These are phyloP conservation scores for Parambassis ranga DNA, from an alignment of 2,797 vertebrate genomes.

Conservation along the genomic window DNA sequence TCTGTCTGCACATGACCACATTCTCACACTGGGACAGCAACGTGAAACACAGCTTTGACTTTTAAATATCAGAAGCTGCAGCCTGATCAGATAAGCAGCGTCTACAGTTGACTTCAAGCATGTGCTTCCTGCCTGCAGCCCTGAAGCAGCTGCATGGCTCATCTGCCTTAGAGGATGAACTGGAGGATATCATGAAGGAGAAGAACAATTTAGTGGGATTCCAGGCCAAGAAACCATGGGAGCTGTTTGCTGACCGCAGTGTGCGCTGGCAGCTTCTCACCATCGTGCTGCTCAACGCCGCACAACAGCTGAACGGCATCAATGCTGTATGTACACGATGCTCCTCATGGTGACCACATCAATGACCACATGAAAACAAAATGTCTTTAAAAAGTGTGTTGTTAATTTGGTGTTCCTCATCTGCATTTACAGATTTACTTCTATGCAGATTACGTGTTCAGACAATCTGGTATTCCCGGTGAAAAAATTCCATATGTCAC, in stretches of 20 bases:
- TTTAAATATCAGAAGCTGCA: too few relatives aligned
- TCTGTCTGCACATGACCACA: conserved; percentile 51
- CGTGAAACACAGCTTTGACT: too few relatives aligned
- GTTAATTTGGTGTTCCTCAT: neutral
- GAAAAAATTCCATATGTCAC: conserved; percentile 85
- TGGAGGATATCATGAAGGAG: conserved; percentile 85
- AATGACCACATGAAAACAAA: neutral
- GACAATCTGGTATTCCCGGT: conserved; percentile 78
- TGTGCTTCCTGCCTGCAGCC: conserved; percentile 68
- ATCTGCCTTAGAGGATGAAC: conserved; percentile 67
- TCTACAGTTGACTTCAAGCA: neutral
- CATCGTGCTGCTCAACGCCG: conserved; percentile 80
- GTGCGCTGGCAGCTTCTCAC: conserved; percentile 89
- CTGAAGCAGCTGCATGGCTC: conserved; percentile 81
- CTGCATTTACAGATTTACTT: conserved; percentile 86
- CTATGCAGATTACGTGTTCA: conserved; percentile 86
- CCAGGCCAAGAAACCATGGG: conserved; percentile 83
- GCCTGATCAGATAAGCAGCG: conserved; percentile 1
- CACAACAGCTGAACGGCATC: conserved; percentile 91
- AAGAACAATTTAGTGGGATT: conserved; percentile 66
- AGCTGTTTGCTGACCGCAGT: conserved; percentile 79
- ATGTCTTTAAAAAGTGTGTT: neutral
- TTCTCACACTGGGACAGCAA: neutral
- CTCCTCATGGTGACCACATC: neutral
- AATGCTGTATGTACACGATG: conserved; percentile 80